phyloP scores from a whole-genome alignment of 2,888 invertebrate genomes.

The Chloromyia formosa region DNA sequence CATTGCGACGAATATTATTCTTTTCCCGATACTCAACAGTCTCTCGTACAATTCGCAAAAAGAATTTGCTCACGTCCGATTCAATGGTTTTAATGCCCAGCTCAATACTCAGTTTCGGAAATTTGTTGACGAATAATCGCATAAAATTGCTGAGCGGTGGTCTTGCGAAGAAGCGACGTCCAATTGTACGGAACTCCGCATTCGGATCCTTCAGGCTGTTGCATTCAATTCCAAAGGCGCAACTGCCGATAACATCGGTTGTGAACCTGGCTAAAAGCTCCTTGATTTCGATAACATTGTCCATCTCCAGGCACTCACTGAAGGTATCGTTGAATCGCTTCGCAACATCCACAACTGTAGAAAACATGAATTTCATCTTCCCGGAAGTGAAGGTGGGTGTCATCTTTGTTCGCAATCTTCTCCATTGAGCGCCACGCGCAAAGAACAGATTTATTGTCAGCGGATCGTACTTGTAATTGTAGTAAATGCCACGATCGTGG shows the following conservation, averaged over 20 bases:
- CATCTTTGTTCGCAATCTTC: conserved; percentile 56
- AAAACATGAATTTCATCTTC: conserved; percentile 56
- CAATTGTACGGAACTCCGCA: conserved; percentile 59
- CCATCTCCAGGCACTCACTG: neutral
- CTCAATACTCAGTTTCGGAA: neutral
- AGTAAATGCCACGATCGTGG: conserved; percentile 58
- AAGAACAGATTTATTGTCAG: conserved; percentile 62
- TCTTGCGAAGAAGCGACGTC: conserved; percentile 48
- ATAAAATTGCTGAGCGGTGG: neutral
- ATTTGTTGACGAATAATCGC: neutral
- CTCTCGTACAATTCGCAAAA: conserved; percentile 58
- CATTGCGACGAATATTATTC: conserved; percentile 61
- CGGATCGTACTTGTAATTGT: conserved; percentile 59
- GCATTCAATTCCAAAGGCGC: conserved; percentile 65
- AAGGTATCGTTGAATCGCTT: conserved; percentile 53
- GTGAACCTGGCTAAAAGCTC: conserved; percentile 64
- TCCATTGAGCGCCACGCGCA: conserved; percentile 63
- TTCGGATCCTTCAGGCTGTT: conserved; percentile 63
- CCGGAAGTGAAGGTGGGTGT: conserved; percentile 56
- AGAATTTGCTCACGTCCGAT: conserved; percentile 56
- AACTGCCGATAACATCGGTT: conserved; percentile 66
- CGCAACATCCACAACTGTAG: conserved; percentile 54
- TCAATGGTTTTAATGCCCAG: conserved; percentile 51
- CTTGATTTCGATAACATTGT: conserved; percentile 60
- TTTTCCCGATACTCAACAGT: conserved; percentile 61